Evolutionary conservation across 2,888 invertebrate genomes (phyloP), one percentile per base, ranked within the genome.

Genomic region (Frankliniella fusca): DNA sequence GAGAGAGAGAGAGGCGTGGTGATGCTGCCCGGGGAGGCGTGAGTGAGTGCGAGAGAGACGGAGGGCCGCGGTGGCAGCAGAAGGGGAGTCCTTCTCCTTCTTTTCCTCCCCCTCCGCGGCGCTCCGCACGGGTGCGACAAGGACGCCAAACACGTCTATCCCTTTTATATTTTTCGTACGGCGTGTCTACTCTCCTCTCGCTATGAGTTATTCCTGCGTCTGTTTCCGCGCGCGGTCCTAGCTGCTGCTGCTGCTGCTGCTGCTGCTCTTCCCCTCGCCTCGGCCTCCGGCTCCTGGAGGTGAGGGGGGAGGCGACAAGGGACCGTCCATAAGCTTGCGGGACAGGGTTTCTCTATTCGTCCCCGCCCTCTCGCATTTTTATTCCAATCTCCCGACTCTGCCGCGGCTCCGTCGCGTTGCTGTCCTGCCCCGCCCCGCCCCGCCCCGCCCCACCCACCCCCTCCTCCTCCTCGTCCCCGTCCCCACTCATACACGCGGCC

Each of bases 141-240:
- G 38, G 38, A 38, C 38, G 38, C 38, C 38, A 38, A 38, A 70
- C 70, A 27, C 70, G 27, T 76, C 70, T 27, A 76, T 27, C 70
- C 70, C 70, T 76, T 76, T 76, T 76, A 76, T 76, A 76, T 76
- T 76, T 76, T 76, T 76, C 70, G 70, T 76, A 76, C 70, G 70
- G 70, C 70, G 70, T 76, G 70, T 76, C 70, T 76, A 76, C 70
- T 76, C 70, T 76, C 27, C 70, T 76, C 70, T 76, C 27, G 70
- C 70, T 76, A 76, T 76, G 70, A 76, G 70, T 76, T 76, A 76
- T 76, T 76, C 70, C 70, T 23, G 70, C 70, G 70, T 76, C 70
- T 76, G 70, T 27, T 27, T 76, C 70, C 70, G 70, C 70, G 70
- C 70, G 70, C 23, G 70, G 70, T 18, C 70, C 70, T 27, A 76